Percentiles rank a stretch among this genome's conserved stretches.
These are phyloP conservation scores for Marmota monax DNA, from an alignment of 2,113 vertebrate species.

Conservation along the genomic window DNA sequence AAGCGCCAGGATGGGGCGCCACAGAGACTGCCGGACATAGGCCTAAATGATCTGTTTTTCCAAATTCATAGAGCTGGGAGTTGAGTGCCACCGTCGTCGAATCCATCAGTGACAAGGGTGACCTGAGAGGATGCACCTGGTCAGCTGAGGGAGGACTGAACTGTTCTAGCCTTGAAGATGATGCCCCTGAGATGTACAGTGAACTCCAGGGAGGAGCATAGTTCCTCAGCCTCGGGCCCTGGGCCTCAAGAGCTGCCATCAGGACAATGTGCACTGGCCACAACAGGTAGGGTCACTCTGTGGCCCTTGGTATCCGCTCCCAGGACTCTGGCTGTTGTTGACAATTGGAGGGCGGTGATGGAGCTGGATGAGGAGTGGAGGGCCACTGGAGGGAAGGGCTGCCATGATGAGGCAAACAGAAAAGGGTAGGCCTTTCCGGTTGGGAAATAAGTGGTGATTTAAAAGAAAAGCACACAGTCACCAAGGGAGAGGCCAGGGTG, in stretches of 20 bases:
- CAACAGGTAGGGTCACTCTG: not conserved
- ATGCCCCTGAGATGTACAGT: not conserved
- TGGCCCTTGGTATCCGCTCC: too few species aligned
- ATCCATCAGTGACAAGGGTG: not conserved
- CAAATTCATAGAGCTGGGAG: not conserved
- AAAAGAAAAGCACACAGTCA: not conserved
- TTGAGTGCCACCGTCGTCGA: not conserved
- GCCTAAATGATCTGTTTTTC: not conserved
- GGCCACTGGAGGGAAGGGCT: not conserved
- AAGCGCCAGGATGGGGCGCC: not conserved
- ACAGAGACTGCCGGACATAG: not conserved
- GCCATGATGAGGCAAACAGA: not conserved
- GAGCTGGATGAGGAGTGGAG: not conserved
- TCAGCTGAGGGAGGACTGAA: not conserved
- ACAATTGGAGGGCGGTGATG: fast-evolving
- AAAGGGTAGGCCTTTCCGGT: not conserved
- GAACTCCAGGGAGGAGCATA: not conserved
- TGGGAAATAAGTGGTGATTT: not conserved
- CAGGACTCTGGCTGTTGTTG: not conserved
- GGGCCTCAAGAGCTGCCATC: too few species aligned
- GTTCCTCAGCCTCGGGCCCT: not conserved
- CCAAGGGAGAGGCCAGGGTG: not conserved
- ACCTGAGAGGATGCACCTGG: too few species aligned
- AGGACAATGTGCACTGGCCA: too few species aligned
- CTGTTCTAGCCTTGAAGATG: not conserved